Base-by-base conservation (phyloP, 1,140 invertebrate genomes). In the Chrysoperla carnea region DNA sequence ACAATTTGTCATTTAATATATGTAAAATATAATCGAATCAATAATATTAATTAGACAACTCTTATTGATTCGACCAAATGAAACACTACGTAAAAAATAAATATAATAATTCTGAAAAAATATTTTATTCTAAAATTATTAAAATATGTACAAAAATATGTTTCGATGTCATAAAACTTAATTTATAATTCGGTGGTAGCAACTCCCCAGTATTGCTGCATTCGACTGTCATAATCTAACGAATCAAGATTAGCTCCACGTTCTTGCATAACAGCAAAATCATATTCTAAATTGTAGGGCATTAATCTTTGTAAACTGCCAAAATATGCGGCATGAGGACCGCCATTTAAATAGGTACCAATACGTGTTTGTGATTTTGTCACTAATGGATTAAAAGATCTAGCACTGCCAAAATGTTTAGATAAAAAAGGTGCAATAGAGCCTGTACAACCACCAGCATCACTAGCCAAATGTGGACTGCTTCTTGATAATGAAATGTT, bases 161-260 rank as follows among this genome's bases (percentile, higher is more conserved):
- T 23, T 23, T 23, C 17, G 17, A 23, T 23, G 17, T 23, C 17
- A 23, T 23, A 23, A 23, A 23, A 23, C 2, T 2, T 33, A 43
- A 12, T 48, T 72, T 63, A 83, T 39, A 85, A 56, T 62, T 86
- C 83, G 1, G 83, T 86, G 1, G 82, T 85, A 6, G 82, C 81
- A 35, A 86, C 81, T 36, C 82, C 83, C 83, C 83, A 87, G 60
- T 87, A 87, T 49, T 84, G 81, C 48, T 83, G 77, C 82, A 87
- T 87, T 39, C 83, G 68, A 37, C 72, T 72, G 54, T 84, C 80
- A 40, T 81, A 72, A 51, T 84, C 81, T 48, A 84, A 59, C 0
- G 81, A 83, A 52, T 84, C 81, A 38, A 74, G 59, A 42, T 68
- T 60, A 9, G 69, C 66, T 35, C 66, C 67, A 41, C 80, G 67